A percentile compares a stretch with the other conserved stretches of the same genome.
Conservation (phyloP, 2,888 invertebrate genomes). For the Ecliptopera silaceata region DNA sequence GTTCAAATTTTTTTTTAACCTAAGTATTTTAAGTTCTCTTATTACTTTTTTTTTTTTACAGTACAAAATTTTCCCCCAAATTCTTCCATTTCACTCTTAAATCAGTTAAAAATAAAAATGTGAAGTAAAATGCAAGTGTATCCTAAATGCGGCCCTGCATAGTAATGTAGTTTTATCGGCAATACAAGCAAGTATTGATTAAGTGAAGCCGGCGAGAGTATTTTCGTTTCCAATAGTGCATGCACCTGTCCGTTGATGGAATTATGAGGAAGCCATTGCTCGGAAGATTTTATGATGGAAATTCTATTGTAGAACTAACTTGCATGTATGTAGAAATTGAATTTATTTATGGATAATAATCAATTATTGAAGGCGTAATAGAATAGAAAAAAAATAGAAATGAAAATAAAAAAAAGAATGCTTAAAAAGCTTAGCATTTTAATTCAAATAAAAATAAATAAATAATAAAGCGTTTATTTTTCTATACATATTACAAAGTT, state of each 20-base stretch:
- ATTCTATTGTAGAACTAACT: background rate
- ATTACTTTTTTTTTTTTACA: too few species aligned
- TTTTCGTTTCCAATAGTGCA: slow-evolving; percentile 41
- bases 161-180: slow-evolving; percentile 32
- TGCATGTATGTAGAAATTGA: background rate
- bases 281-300: background rate
- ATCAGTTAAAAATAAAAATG: background rate
- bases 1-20: too few species aligned
- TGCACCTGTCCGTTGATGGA: slow-evolving; percentile 38
- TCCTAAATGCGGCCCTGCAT: slow-evolving; percentile 35
- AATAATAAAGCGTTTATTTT: too few species aligned
- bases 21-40: too few species aligned
- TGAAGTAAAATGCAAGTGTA: background rate
- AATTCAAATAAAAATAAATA: too few species aligned
- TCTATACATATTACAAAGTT: too few species aligned
- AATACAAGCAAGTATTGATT: slow-evolving; percentile 45
- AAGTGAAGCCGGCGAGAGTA: slow-evolving; percentile 48
- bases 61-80: too few species aligned
- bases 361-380: too few species aligned
- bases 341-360: background rate
- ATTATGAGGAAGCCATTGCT: slow-evolving; percentile 28
- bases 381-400: too few species aligned
- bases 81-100: too few species aligned
- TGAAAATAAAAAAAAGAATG: too few species aligned
- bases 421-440: too few species aligned